These are phyloP conservation scores for Fregetta grallaria DNA, from an alignment of 2,113 vertebrate genomes.

Conservation along the genomic window DNA sequence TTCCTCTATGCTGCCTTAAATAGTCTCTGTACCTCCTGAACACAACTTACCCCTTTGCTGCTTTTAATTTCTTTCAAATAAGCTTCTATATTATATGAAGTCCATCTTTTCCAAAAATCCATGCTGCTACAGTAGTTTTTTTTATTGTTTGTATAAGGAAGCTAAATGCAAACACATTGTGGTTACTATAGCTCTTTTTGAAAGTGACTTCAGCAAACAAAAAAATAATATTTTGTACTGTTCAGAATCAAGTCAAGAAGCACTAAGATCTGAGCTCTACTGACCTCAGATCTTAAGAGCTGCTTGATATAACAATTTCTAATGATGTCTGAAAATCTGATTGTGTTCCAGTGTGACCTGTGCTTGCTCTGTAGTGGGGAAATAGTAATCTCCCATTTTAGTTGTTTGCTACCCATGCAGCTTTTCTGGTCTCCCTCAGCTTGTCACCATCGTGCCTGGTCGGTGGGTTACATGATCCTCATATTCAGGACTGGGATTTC, in stretches of 20 bases:
- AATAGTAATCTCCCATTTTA: neutral
- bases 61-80: neutral
- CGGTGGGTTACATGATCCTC: neutral
- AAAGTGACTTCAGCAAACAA: neutral
- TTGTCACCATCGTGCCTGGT: accelerated
- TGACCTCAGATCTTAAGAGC: neutral
- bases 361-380: neutral
- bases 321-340: neutral
- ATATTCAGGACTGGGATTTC: neutral
- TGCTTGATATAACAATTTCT: neutral
- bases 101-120: neutral
- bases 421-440: neutral
- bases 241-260: neutral
- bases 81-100: neutral
- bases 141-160: neutral
- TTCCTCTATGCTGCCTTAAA: neutral
- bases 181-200: neutral
- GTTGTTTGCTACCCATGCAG: neutral
- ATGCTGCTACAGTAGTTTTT: neutral
- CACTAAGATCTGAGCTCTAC: neutral
- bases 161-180: neutral
- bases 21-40: neutral
- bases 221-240: neutral
- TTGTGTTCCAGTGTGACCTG: neutral
- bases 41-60: neutral